Base-by-base conservation (phyloP, 2,113 vertebrate species). In the Cottus gobio region DNA sequence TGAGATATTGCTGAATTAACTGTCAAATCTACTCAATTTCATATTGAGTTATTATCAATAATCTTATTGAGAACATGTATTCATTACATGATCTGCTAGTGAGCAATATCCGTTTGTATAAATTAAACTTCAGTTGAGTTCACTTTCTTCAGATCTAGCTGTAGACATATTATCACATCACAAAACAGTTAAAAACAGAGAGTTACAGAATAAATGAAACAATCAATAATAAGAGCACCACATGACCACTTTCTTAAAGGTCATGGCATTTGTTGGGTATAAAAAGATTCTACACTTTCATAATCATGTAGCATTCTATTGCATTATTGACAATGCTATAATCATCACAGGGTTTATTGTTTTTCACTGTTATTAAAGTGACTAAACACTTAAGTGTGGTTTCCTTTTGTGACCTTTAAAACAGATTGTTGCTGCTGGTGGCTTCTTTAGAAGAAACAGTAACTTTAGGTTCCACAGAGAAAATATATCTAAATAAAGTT, bases 291-390 rank as follows among this genome's bases (percentile, higher is more conserved):
- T 3, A 7, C 34, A 68, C 65, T 46, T 18, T 67, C 26, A 50
- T 34, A 68, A 5, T 9, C 44, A 34, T 52, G 20, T 31, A 48
- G 3, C 28, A 61, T 5, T 28, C 7, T 36, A 1, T 50, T 61
- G 26, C 15, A 56, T 68, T 48, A 54, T 52, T 64, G 56, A 67
- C 34, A 48, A 48, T 61, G 56, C 26, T n/a, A 31, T 63, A 56
- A 31, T 18, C 30, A 39, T 46, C 50, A 44, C 42, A 52, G 28
- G 28, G 7, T n/a, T n/a, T n/a, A n/a, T n/a, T n/a, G n/a, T n/a
- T n/a, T n/a, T n/a, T n/a, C n/a, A n/a, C n/a, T n/a, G n/a, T n/a
- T n/a, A n/a, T n/a, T n/a, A n/a, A n/a, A n/a, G n/a, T n/a, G n/a
- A 37, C 42, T 46, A 16, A 57, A 34, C 39, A 36, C 5, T 3